Evolutionary conservation across 2,888 invertebrate species (phyloP), one percentile per base, ranked within the genome.

Genomic region (Bursaphelenchus okinawaensis): DNA sequence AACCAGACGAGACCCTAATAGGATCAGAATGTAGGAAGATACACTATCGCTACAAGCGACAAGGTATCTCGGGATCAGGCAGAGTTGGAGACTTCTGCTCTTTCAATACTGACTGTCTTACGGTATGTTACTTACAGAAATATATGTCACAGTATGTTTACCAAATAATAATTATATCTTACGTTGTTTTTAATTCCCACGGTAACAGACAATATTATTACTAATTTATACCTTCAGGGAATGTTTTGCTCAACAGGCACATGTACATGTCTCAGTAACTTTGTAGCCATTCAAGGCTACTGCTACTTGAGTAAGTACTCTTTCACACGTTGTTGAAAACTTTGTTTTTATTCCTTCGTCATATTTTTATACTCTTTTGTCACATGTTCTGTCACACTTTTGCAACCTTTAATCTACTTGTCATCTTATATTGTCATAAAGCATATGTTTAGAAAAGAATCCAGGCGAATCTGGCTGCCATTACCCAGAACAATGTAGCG

Each of bases 171-270:
- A n/a, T n/a, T n/a, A n/a, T n/a, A n/a, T n/a, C n/a, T n/a, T n/a
- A n/a, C n/a, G n/a, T n/a, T n/a, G n/a, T n/a, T n/a, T n/a, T n/a
- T 19, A 19, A 23, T 56, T 56, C 26, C n/a, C 7, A 52, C n/a
- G n/a, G n/a, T n/a, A n/a, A n/a, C n/a, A n/a, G n/a, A 52, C 23
- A 8, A 9, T 8, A 8, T 52, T 20, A 52, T 52, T 52, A 8
- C 8, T 3, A 22, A 22, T 27, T 19, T 24, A 56, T 16, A 24
- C n/a, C 51, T 68, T 31, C 63, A 77, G 76, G 82, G 81, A 63
- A 82, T 82, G 81, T 81, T 79, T 75, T 82, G 82, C 65, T 80
- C 78, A 24, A 75, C 78, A 1, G 82, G 82, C 24, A 74, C 78
- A 0, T 82, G 82, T 60, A 79, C 77, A 9, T 82, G 82, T 54